Percentiles rank a stretch among this genome's conserved stretches.
Conservation (phyloP, 1,140 invertebrate species). For the Dendrolimus punctatus region DNA sequence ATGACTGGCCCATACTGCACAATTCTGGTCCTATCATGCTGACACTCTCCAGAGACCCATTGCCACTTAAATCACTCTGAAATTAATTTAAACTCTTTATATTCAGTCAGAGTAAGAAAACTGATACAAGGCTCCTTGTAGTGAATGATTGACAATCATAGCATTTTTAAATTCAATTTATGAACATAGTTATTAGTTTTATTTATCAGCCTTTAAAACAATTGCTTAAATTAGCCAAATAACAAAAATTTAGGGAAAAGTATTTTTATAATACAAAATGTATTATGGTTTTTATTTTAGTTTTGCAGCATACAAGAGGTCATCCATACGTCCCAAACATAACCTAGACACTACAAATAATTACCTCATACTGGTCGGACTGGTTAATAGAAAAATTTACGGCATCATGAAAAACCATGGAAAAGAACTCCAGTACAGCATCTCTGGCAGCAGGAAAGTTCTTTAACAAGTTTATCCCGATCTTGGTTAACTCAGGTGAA, state of each 20-base stretch:
- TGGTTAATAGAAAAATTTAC: constrained; percentile 71
- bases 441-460: constrained; percentile 83
- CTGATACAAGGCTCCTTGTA: too few relatives aligned
- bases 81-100: constrained; percentile 7
- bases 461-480: constrained; percentile 77
- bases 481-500: constrained; percentile 78
- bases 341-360: neutral
- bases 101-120: too few relatives aligned
- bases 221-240: too few relatives aligned
- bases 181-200: too few relatives aligned
- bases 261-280: too few relatives aligned
- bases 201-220: too few relatives aligned
- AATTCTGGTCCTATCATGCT: constrained; percentile 64
- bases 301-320: too few relatives aligned
- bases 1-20: constrained; percentile 74
- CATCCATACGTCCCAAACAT: too few relatives aligned
- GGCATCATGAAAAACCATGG: constrained; percentile 82
- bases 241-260: too few relatives aligned
- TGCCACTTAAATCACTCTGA: constrained; percentile 48
- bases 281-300: too few relatives aligned
- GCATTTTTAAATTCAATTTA: too few relatives aligned
- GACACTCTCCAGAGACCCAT: constrained; percentile 58
- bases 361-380: constrained; percentile 42
- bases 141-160: too few relatives aligned
- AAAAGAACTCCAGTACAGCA: constrained; percentile 87